Base-by-base conservation (phyloP, 2,113 vertebrate species). In the Oryzias javanicus region DNA sequence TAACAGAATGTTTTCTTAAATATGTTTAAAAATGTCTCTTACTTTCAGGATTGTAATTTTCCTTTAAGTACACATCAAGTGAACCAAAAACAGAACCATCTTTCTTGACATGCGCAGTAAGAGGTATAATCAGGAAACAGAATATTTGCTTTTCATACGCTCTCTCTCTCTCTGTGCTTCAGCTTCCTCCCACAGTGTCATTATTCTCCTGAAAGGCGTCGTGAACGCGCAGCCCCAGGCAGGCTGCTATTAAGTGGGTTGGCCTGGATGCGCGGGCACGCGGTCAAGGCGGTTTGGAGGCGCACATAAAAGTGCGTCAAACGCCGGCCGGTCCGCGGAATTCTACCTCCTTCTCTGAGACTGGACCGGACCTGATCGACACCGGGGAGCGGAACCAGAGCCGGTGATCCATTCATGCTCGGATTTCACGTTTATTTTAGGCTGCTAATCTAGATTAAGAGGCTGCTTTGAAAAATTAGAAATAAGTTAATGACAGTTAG, bases 231-330 rank as follows among this genome's bases (percentile, higher is more conserved):
- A 1, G 10, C 25, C 25, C 25, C 25, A 18, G 63, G 66, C 62
- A 20, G 63, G 66, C 62, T 60, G 72, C 42, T 76, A 83, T 88
- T 85, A 83, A 65, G 73, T 64, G 81, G 86, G 84, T 78, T 73
- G 82, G n/a, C 64, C 44, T 42, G 49, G 1, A 67, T 49, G 74
- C 78, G 78, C 80, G 76, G 35, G 78, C 81, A 56, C 72, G 76
- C 47, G n/a, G n/a, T 44, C 25, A 1, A 44, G 10, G 64, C 4
- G 10, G 29, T 62, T 67, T 49, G 54, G 53, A 35, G 27, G 12
- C 75, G 74, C 72, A 56, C 29, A 79, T 85, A 85, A 79, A 88
- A 87, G 64, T 35, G 60, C 60, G 5, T 62, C 47, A 74, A 24
- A 46, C 48, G n/a, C 18, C 55, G 58, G 62, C 67, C 35, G 59